Base-by-base conservation (phyloP, 23 tunicate species). In the Trididemnum miniatum region DNA sequence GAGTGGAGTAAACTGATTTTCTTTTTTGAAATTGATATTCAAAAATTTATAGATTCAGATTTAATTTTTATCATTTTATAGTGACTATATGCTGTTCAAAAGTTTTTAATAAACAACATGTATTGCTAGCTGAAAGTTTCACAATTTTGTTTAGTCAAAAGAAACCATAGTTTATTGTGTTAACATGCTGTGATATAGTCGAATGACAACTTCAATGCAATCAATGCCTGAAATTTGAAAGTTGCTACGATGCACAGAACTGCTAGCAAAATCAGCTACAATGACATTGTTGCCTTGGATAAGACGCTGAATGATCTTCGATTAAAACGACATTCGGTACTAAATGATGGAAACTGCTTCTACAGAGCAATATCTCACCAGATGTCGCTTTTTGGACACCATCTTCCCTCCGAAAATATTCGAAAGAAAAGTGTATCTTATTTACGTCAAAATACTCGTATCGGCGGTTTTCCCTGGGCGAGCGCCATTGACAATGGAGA, bases 331-430 rank as follows among this genome's bases (percentile, higher is more conserved):
- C 38, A 32, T 27, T 77, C 82, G 3, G 67, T 52, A 7, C 22
- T 57, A 5, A 57, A 52, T 29, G 97, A 91, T 69, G 97, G 97
- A 23, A 86, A 91, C 81, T 65, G 84, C 44, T 85, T 91, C 50
- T 91, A 81, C 74, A 78, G 66, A 35, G 90, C 97, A 20, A 76
- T 91, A 7, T 74, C 77, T n/a, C 78, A 82, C 62, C 97, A 91
- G 72, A 59, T 91, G 34, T 20, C 50, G 2, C 79, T 76, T 25
- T 37, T 36, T 4, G 77, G 81, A 1, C n/a, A 60, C 1, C 2
- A 20, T 2, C 34, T 35, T 5, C 27, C 84, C n/a, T 60, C 71
- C 34, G 34, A 52, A 20, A 62, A 36, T 20, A 51, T 83, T 26
- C 73, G 94, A 38, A 26, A 2, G 24, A 38, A 54, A 2, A 26